Base-by-base conservation (phyloP, 2,797 vertebrate genomes). In the Steatocranus sp. region DNA sequence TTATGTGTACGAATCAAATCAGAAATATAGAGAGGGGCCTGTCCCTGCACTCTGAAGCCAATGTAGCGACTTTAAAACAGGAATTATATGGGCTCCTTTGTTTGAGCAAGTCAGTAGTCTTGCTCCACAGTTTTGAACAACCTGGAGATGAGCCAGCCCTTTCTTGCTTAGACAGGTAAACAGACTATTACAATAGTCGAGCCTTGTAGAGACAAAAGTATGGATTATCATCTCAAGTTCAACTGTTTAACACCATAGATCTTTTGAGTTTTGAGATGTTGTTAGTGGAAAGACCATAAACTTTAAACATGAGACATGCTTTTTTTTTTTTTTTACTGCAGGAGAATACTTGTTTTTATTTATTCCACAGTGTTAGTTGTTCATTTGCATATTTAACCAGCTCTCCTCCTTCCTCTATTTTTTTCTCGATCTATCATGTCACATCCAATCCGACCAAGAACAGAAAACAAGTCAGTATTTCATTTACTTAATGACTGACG, bases 401-500 rank as follows among this genome's bases (percentile, higher is more conserved):
- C 56, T 82, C 66, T 79, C 81, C 2, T 27, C 7, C 68, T 43
- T n/a, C 15, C 7, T 77, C n/a, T 63, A 78, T 77, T 74, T 78
- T 66, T 70, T 81, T 50, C 51, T 73, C 2, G 1, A 76, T 76
- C 78, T 88, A 43, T 87, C 84, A 18, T 75, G 83, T 87, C 81
- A 76, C 32, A 85, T 89, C 79, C 83, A 89, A 90, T 92, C 84
- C 88, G 50, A 86, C 58, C 5, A 32, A 66, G 58, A 86, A 83
- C 79, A 66, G 87, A 89, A 92, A 94, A 93, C 88, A 91, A 93
- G 88, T 89, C 83, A 84, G 89, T 56, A 87, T 91, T 93, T 76
- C 81, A 86, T 93, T 93, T 88, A 89, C 79, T 89, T 91, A 89
- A 88, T 91, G 86, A 93, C 88, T 90, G 91, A 93, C 89, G 88